phyloP scores from a whole-genome alignment of 1,140 invertebrate species.

The Drosophila arizonae region DNA sequence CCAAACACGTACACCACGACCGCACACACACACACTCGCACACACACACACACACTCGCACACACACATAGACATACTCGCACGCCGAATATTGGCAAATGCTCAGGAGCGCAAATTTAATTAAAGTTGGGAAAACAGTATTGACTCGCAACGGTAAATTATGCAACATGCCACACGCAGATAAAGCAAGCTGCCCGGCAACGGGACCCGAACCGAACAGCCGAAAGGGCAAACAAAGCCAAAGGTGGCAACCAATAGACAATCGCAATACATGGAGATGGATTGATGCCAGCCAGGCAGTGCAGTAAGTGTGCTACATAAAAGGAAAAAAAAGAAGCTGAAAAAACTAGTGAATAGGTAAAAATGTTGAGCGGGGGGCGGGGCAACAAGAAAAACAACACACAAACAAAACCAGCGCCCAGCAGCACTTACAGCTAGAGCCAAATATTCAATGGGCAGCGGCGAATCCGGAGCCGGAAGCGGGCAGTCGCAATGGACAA shows the following conservation, averaged over 20 bases:
- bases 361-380: conserved; percentile 3
- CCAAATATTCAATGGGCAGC: conserved; percentile 11
- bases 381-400: conserved; percentile 8
- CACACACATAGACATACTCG: too few species aligned
- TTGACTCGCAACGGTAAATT: conserved; percentile 77
- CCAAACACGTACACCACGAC: neutral
- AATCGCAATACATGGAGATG: conserved; percentile 68
- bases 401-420: conserved; percentile 2
- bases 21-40: too few species aligned
- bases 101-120: conserved; percentile 74
- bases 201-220: conserved; percentile 15
- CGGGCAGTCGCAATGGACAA: neutral
- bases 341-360: too few species aligned
- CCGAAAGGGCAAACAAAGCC: conserved; percentile 56
- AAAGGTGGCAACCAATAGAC: conserved; percentile 46
- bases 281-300: conserved; percentile 34
- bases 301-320: conserved; percentile 28
- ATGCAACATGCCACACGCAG: conserved; percentile 70
- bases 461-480: conserved; percentile 1
- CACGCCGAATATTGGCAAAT: conserved; percentile 36
- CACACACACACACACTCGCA: neutral
- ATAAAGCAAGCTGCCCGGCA: conserved; percentile 41
- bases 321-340: neutral
- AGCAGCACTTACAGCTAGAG: conserved; percentile 1
- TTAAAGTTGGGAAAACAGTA: conserved; percentile 78